Conservation (phyloP, 2,888 invertebrate species). For the Stenchaetothrips biformis region DNA sequence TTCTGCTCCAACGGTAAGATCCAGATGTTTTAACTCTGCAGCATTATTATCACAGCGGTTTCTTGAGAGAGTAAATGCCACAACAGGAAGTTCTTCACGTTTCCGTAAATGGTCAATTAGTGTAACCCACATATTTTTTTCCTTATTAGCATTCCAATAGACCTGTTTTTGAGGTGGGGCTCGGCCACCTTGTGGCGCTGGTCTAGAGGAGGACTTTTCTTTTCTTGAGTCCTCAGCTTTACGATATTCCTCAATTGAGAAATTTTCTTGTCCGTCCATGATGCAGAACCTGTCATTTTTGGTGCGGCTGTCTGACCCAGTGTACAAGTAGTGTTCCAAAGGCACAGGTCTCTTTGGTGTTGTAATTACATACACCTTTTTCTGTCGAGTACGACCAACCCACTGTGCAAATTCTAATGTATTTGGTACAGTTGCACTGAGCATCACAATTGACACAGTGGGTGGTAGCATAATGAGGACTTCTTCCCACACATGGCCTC, state of each 20-base stretch:
- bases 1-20: slow-evolving; percentile 79
- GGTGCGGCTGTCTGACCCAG: slow-evolving; percentile 67
- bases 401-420: slow-evolving; percentile 92
- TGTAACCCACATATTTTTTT: slow-evolving; percentile 75
- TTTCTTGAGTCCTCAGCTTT: slow-evolving; percentile 34
- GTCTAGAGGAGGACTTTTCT: slow-evolving; percentile 28
- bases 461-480: slow-evolving; percentile 91
- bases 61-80: slow-evolving; percentile 89
- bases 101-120: slow-evolving; percentile 77
- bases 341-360: slow-evolving; percentile 93
- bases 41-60: slow-evolving; percentile 69
- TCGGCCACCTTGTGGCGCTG: not conserved
- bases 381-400: slow-evolving; percentile 81
- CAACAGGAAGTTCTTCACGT: slow-evolving; percentile 83
- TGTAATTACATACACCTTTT: slow-evolving; percentile 88
- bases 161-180: slow-evolving; percentile 31
- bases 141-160: slow-evolving; percentile 57
- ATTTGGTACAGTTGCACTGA: slow-evolving; percentile 98
- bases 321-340: slow-evolving; percentile 88
- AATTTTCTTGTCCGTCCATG: slow-evolving; percentile 71
- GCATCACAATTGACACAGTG: slow-evolving; percentile 91
- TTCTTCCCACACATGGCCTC: slow-evolving; percentile 99
- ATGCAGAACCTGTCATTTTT: slow-evolving; percentile 72
- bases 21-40: slow-evolving; percentile 53
- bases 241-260: slow-evolving; percentile 58